phyloP scores from a whole-genome alignment of 2,888 invertebrate species.

The Psylliodes chrysocephalus region DNA sequence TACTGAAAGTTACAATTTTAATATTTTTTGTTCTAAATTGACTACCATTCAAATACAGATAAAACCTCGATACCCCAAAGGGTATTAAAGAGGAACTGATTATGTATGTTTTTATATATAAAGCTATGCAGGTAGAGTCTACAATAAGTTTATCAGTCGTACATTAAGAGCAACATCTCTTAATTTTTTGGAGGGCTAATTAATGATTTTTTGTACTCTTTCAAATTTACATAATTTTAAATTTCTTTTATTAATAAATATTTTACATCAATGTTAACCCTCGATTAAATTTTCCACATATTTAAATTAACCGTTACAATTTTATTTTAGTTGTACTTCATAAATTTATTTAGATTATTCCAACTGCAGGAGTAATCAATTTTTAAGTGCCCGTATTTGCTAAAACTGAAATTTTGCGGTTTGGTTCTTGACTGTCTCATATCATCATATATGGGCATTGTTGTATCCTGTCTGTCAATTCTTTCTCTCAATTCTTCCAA shows the following conservation, averaged over 20 bases:
- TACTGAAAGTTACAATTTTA: too few species aligned
- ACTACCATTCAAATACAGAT: too few species aligned
- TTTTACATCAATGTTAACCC: neutral
- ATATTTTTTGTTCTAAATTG: too few species aligned
- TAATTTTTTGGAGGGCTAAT: too few species aligned
- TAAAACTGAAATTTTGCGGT: slow-evolving; percentile 76
- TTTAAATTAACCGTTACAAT: neutral
- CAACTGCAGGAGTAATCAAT: slow-evolving; percentile 87
- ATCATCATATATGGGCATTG: slow-evolving; percentile 60
- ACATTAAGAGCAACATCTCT: too few species aligned
- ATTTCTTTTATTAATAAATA: neutral
- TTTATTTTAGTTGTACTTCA: slow-evolving; percentile 55
- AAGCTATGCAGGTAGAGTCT: too few species aligned
- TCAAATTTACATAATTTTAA: neutral
- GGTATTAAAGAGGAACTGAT: too few species aligned
- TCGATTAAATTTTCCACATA: neutral
- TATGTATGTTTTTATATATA: too few species aligned
- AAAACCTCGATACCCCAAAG: too few species aligned
- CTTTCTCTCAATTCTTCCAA: slow-evolving; percentile 50
- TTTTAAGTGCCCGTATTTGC: slow-evolving; percentile 81
- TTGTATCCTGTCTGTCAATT: slow-evolving; percentile 42
- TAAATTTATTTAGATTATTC: slow-evolving; percentile 82
- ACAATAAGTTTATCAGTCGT: too few species aligned
- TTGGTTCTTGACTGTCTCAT: slow-evolving; percentile 61
- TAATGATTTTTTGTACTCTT: neutral